Base-by-base conservation (phyloP, 2,113 vertebrate species). In the Ploceus nigricollis region DNA sequence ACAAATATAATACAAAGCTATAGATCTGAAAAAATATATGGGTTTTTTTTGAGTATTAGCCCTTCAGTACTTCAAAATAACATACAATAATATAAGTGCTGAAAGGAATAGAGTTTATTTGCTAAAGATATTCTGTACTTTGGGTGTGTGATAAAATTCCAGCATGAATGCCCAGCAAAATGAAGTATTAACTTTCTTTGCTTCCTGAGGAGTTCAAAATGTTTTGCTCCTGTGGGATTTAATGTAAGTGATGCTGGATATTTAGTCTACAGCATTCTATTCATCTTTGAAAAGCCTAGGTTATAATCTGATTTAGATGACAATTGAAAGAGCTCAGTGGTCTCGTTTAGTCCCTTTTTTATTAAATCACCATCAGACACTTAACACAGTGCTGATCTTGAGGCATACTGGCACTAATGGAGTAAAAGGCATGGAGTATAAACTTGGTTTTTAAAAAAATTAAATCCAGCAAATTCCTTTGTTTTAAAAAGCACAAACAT, bases 231-330 rank as follows among this genome's bases (percentile, higher is more conserved):
- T 83, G 7, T 48, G 82, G 60, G 76, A 88, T 78, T 79, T 73
- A 50, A 93, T 79, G 51, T 81, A 90, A 96, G 58, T 61, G 75
- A 70, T 94, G 71, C 82, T 92, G 63, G 37, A 58, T 93, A 57
- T 85, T 93, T 93, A 77, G 85, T 91, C 75, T 90, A 57, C 54
- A 66, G 50, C 24, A 10, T 73, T 89, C 82, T 45, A 11, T 88
- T 96, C 85, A 93, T 56, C 58, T 96, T 82, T 92, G 75, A 88
- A 94, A 93, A 86, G 42, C 33, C 23, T 37, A 44, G 42, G 12
- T 77, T 92, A 63, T 88, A 95, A 95, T 95, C 94, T 95, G 92
- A 92, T 91, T 96, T 88, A 78, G 75, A 27, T 93, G 71, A 85
- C 79, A 94, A 92, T 30, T 77, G 68, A 88, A 94, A 90, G 68